Evolutionary conservation across 2,888 invertebrate species (phyloP).

Genomic region (Cryptops parisi): DNA sequence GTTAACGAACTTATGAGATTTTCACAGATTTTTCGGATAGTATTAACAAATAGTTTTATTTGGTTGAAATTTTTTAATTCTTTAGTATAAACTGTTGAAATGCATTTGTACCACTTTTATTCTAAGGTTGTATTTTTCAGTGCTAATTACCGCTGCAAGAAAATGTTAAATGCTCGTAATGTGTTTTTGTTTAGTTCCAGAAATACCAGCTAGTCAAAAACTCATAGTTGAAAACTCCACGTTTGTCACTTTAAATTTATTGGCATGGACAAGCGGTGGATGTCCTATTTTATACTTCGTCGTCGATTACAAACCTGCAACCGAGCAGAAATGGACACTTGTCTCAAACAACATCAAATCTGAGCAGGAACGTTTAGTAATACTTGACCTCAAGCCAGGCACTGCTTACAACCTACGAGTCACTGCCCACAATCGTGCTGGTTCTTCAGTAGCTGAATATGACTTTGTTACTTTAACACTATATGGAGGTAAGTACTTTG

Average conservation of each 20-base stretch:
- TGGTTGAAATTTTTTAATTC: too few relatives aligned
- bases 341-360: constrained; percentile 86
- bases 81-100: too few relatives aligned
- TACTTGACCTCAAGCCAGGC: constrained; percentile 79
- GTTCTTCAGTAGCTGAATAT: constrained; percentile 15
- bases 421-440: constrained; percentile 34
- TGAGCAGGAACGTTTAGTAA: constrained; percentile 67
- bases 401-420: constrained; percentile 86
- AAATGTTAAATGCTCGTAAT: too few relatives aligned
- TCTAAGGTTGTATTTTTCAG: too few relatives aligned
- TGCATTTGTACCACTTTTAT: too few relatives aligned
- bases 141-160: too few relatives aligned
- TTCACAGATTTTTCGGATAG: too few relatives aligned
- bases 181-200: constrained; percentile 14
- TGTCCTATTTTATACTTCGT: constrained; percentile 93
- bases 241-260: constrained; percentile 67
- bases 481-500: constrained; percentile 11
- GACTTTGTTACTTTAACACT: constrained; percentile 15
- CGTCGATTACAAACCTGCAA: constrained; percentile 71
- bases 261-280: constrained; percentile 87
- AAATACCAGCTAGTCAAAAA: constrained; percentile 13
- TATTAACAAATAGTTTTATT: too few relatives aligned
- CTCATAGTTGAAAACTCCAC: constrained; percentile 16
- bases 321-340: constrained; percentile 67
- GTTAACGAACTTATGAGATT: too few relatives aligned